Conservation (phyloP, 2,113 vertebrate species). For the Xenopus borealis region DNA sequence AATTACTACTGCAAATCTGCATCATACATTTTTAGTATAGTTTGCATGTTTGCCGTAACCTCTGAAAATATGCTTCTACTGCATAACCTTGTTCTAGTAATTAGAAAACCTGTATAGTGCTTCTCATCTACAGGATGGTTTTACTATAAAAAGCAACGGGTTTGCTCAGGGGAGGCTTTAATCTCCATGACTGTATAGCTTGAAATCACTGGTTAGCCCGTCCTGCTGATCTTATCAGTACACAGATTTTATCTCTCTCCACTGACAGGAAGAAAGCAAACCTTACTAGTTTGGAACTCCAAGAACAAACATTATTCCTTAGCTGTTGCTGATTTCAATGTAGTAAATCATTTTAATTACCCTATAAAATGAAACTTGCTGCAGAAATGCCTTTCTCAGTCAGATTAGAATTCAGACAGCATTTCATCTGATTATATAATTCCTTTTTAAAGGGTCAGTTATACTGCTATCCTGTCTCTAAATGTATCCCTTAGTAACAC, state of each 20-base stretch:
- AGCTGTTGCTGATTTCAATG: constrained; percentile 18
- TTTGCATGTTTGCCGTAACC: neutral
- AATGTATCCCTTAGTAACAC: too few species aligned
- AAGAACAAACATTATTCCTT: constrained; percentile 21
- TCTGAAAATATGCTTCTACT: constrained; percentile 15
- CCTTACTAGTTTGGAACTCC: constrained; percentile 18
- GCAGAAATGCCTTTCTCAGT: too few species aligned
- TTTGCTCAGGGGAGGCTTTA: neutral
- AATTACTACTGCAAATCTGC: too few species aligned
- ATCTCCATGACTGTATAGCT: neutral
- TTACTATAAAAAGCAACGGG: constrained; percentile 11
- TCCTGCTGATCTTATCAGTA: constrained; percentile 24
- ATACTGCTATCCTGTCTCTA: too few species aligned
- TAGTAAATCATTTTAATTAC: constrained; percentile 22
- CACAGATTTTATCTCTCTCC: neutral
- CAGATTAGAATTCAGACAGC: too few species aligned
- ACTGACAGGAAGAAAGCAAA: constrained; percentile 2
- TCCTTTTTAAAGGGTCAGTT: too few species aligned
- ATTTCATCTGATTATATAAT: too few species aligned
- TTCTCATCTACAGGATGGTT: constrained; percentile 2
- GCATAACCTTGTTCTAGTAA: constrained; percentile 16
- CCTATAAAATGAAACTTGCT: too few species aligned
- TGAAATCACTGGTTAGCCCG: neutral
- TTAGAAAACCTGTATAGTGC: constrained; percentile 15
- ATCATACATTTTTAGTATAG: neutral